Conservation (phyloP, 1,140 invertebrate genomes). For the Muscidifurax raptorellus region DNA sequence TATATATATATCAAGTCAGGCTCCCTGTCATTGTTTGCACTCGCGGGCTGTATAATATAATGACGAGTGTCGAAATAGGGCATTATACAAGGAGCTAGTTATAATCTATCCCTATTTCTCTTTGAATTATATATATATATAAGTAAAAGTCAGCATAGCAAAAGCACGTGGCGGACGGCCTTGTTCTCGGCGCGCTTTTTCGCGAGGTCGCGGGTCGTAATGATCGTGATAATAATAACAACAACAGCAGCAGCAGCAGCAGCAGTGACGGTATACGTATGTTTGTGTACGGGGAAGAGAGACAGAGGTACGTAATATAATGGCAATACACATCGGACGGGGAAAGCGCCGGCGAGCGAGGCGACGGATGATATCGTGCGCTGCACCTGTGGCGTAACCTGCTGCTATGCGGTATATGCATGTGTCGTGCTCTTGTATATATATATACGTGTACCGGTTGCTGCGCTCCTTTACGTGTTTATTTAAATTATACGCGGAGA, state of each 20-base stretch:
- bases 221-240: neutral
- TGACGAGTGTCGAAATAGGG: neutral
- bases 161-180: neutral
- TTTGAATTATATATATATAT: neutral
- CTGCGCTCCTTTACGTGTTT: no score
- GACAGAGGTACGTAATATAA: neutral
- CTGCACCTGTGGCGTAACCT: neutral
- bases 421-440: no score
- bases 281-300: no score
- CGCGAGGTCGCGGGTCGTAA: neutral
- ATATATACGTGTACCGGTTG: no score
- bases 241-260: neutral
- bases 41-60: neutral
- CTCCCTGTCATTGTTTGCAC: constrained; percentile 6
- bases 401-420: neutral
- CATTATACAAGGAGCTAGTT: neutral
- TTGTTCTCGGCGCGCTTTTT: neutral
- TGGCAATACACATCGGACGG: neutral
- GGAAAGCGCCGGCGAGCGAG: neutral
- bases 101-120: neutral
- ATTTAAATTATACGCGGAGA: no score
- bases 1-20: neutral
- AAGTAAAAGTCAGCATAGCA: neutral
- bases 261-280: neutral
- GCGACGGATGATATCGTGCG: neutral